Base-by-base conservation (phyloP, 2,797 vertebrate genomes). In the Neosilurus hyrtlii region DNA sequence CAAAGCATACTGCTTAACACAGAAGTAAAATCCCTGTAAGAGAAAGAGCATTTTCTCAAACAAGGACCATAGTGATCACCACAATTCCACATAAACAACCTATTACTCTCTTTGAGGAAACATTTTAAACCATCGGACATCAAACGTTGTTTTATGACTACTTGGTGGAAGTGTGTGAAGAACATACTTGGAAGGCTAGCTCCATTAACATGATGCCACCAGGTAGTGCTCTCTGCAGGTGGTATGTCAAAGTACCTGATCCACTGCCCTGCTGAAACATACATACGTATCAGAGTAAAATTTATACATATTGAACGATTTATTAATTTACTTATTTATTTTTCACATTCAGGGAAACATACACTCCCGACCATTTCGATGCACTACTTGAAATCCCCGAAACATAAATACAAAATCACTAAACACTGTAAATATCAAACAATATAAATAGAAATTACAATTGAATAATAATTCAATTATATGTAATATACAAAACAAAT, bases 171-270 rank as follows among this genome's bases (percentile, higher is more conserved):
- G 18, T 83, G 65, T 71, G 18, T 75, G 43, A 75, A 72, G 43
- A 24, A 67, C 37, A 37, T 61, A 99, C 98, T 96, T 99, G 97
- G 90, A 99, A 99, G 79, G 96, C 94, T 90, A 99, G 91, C 82
- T 99, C 98, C 95, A 99, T 99, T 74, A 99, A 89, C 84, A 99
- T 97, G 35, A 99, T 97, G 11, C 98, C 98, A 15, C 97, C 98
- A 0, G 98, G 97, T 82, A 99, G 93, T n/a, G 98, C 98, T 91
- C 97, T 95, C 92, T 99, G 98, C 49, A 99, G 94, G 91, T 99
- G 96, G 86, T 97, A 99, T 0, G 94, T 93, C 1, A 93, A 93
- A 15, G 95, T 92, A 16, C 91, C 89, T 56, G 94, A 92, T 43
- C 89, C 92, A 18, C 92, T 88, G 63, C 92, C 95, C 96, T 98